Evolutionary conservation across 1,140 invertebrate species (phyloP), one percentile per base, ranked within the genome.

Genomic region (Triops longicaudatus): DNA sequence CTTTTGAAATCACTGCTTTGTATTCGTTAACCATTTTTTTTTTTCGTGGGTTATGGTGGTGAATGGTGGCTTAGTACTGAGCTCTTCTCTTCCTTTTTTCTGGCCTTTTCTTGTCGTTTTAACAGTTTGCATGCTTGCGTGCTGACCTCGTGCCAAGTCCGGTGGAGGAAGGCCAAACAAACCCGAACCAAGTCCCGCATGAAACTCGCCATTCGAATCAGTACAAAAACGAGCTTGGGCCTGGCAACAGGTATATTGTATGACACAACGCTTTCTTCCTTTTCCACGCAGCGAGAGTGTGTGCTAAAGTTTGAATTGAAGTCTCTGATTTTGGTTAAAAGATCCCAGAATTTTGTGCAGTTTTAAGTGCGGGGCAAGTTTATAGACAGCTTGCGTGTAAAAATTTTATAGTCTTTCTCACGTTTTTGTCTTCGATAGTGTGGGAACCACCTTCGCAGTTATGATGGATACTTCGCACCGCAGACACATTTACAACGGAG

Each of bases 211-310:
- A 63, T 17, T 22, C 50, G 50, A 63, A 12, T 63, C 50, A 63
- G 50, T 63, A 63, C 50, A 63, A 63, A 63, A 63, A 22, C 50
- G 50, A n/a, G 50, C 50, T 63, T 63, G 50, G 50, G 50, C 50
- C 50, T 63, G 50, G 50, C 50, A 63, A 14, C 31, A 37, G 31
- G 31, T 37, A 37, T 37, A 37, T 37, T 37, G 31, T 37, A 7
- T 37, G 31, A 37, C 7, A 37, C 31, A 37, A 2, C 2, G 31
- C 31, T 37, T 37, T 37, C 31, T 37, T 7, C 31, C 31, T 7
- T 37, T 37, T 37, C 31, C 7, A 7, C 31, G 7, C 31, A 37
- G 31, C 7, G 31, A 4, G 31, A 37, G 7, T 37, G 31, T 37
- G 31, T 37, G 31, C 2, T 37, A 37, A 37, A 37, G 31, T 37